These are phyloP conservation scores for Pristionchus mayeri DNA, from an alignment of 2,888 invertebrate genomes.

Conservation along the genomic window DNA sequence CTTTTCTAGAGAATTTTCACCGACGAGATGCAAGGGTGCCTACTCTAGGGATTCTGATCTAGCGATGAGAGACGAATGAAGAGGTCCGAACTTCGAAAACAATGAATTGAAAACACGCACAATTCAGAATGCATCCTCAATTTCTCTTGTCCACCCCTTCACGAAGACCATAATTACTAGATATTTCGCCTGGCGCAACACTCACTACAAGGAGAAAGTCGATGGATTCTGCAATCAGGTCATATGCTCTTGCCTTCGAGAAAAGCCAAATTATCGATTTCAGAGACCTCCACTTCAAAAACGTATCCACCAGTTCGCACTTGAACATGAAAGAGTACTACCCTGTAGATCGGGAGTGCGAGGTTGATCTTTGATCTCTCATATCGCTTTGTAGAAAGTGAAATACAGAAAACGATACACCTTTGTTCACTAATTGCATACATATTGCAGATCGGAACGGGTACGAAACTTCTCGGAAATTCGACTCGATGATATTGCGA, in stretches of 20 bases:
- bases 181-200: conserved; percentile 31
- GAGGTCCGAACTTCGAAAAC: no score
- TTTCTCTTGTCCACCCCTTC: no score
- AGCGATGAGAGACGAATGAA: no score
- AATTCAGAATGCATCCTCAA: neutral
- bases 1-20: no score
- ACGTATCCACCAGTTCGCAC: neutral
- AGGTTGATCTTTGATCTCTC: conserved; percentile 1
- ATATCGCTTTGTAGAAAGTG: no score
- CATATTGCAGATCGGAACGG: neutral
- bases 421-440: no score
- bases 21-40: neutral
- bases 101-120: no score
- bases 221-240: conserved; percentile 25
- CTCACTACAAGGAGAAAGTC: neutral
- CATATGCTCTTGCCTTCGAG: neutral
- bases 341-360: neutral
- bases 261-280: neutral
- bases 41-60: no score
- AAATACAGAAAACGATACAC: no score
- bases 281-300: conserved; percentile 11
- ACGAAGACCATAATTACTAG: neutral
- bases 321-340: conserved; percentile 11
- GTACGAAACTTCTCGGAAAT: neutral
- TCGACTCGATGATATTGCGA: neutral